phyloP scores from a whole-genome alignment of 2,888 invertebrate species.

The Hedychridium roseum region DNA sequence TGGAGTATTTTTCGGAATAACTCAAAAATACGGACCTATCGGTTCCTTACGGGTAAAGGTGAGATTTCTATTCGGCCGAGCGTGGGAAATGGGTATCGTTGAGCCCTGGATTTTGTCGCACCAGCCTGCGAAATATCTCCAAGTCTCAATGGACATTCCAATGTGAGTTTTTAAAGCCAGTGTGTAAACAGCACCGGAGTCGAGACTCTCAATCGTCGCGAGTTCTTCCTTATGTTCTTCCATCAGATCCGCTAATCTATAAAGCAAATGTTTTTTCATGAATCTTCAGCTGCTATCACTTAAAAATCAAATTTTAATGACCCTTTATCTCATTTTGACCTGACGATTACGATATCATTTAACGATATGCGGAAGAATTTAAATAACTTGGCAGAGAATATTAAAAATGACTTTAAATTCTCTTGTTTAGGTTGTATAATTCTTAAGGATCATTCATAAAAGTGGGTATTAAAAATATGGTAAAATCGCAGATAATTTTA shows the following conservation, averaged over 20 bases:
- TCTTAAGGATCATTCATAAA: no score
- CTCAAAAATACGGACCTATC: conserved; percentile 90
- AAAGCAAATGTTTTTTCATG: conserved; percentile 2
- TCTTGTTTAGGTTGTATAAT: no score
- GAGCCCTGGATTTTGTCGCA: conserved; percentile 93
- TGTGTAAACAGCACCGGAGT: conserved; percentile 97
- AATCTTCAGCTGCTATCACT: no score
- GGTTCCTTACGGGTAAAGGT: conserved; percentile 90
- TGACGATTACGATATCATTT: no score
- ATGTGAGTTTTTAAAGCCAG: conserved; percentile 95
- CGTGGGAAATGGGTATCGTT: conserved; percentile 92
- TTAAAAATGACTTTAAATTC: no score
- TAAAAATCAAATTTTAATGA: no score
- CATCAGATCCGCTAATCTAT: conserved; percentile 92
- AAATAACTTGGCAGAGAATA: no score
- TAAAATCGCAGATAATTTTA: no score
- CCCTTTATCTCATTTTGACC: no score
- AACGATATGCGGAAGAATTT: no score
- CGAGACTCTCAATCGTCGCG: conserved; percentile 91
- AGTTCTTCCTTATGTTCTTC: conserved; percentile 93
- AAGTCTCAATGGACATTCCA: conserved; percentile 97
- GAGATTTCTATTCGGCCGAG: conserved; percentile 89
- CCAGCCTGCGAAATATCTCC: conserved; percentile 97
- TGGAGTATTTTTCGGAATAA: conserved; percentile 98
- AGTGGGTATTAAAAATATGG: no score